Evolutionary conservation across 2,888 invertebrate species (phyloP), one percentile per base, ranked within the genome.

Genomic region (Lithophane semibrunnea): DNA sequence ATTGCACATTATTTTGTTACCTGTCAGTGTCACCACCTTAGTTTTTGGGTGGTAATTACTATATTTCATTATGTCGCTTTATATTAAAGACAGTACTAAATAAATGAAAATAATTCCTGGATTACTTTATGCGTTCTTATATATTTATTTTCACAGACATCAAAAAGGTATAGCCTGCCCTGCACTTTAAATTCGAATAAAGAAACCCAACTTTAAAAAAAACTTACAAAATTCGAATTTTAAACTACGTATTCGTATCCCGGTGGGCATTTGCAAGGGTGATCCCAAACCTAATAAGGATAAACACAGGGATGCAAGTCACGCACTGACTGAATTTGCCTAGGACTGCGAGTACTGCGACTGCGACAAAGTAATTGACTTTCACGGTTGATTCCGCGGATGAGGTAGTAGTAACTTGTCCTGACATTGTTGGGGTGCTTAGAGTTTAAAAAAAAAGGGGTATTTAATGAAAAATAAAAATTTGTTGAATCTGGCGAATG

Each of bases 241-340:
- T 65, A 71, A 80, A 82, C 75, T 83, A 74, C 67, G 74, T 75
- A 80, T 77, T 74, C 70, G 73, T 49, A 79, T 77, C 77, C 76
- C 79, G 60, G 73, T 73, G 75, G 83, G 54, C 83, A 82, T 84
- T 88, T 84, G 86, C 83, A 76, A 87, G 87, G 87, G 87, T 85
- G 85, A 82, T 85, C 71, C 81, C 79, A 88, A 89, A 89, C 80
- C 84, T 86, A 89, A 89, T 89, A 89, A 89, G 86, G 79, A 84
- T 89, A 85, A 87, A 85, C 84, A 88, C 73, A 80, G 85, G 67
- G 84, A 89, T 89, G 89, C 89, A 88, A 89, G 89, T 88, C 90
- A 89, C 89, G 89, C 83, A 86, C 81, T 79, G 77, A 83, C 80
- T 88, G 86, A 89, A 89, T 89, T 89, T 89, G 88, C 86, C 89